phyloP scores from a whole-genome alignment of 1,140 invertebrate genomes.

The Pachyrhynchus sulphureomaculatus region DNA sequence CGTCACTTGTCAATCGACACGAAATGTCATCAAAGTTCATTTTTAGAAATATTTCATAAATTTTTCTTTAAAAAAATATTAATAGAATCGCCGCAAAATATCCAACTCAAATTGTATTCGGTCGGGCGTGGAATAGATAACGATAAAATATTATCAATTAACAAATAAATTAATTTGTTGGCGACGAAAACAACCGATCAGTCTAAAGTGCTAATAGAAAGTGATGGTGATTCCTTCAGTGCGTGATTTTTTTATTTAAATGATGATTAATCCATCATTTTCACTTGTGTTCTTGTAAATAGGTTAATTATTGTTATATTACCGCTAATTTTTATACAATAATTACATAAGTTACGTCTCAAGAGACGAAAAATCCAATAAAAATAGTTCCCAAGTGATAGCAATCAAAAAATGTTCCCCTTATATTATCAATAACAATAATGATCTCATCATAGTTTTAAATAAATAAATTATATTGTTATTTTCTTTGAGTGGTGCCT shows the following conservation, averaged over 20 bases:
- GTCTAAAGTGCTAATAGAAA: constrained; percentile 18
- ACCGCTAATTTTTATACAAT: background rate
- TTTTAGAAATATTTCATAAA: too few species aligned
- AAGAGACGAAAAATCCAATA: too few species aligned
- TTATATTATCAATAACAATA: background rate
- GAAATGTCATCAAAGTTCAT: too few species aligned
- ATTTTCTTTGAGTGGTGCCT: constrained; percentile 3
- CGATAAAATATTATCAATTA: constrained; percentile 1
- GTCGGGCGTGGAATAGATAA: background rate
- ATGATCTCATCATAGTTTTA: constrained; percentile 19
- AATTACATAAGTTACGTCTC: background rate
- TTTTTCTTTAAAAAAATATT: too few species aligned
- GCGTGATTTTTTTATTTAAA: constrained; percentile 1
- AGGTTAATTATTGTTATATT: background rate
- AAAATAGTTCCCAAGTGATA: too few species aligned
- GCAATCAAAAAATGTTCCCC: too few species aligned
- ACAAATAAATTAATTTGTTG: background rate
- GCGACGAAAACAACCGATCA: constrained; percentile 5
- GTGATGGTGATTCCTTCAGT: constrained; percentile 10
- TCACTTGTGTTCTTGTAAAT: background rate
- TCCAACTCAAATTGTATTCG: too few species aligned
- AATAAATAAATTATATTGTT: constrained; percentile 11
- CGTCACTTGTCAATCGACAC: too few species aligned
- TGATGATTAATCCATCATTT: constrained; percentile 13
- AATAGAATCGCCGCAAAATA: too few species aligned